Conservation (phyloP, 2,888 invertebrate genomes). For the Toxonevra muliebris region DNA sequence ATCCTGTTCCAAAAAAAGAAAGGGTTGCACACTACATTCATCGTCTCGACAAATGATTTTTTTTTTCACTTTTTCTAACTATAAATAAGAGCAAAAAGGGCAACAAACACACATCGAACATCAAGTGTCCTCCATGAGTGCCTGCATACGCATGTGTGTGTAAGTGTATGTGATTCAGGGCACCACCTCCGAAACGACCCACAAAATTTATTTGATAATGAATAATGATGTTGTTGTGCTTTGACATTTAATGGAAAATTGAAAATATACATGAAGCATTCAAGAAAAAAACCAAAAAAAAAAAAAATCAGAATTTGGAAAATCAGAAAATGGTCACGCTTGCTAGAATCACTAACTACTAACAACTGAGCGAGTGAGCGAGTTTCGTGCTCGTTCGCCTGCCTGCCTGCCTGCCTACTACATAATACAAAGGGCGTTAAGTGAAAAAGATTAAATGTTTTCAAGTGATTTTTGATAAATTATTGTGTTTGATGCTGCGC, state of each 20-base stretch:
- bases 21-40: neutral
- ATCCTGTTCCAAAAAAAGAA: neutral
- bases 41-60: neutral
- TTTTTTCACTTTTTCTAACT: too few species aligned
- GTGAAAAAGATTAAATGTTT: constrained; percentile 7
- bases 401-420: too few species aligned
- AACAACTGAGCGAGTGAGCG: constrained; percentile 4
- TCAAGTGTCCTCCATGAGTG: neutral
- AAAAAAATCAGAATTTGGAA: neutral
- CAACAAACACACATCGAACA: neutral
- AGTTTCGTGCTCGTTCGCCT: neutral
- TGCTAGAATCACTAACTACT: too few species aligned
- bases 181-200: constrained; percentile 28
- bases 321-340: neutral
- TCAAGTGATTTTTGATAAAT: neutral
- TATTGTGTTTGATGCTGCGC: too few species aligned
- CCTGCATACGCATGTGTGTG: constrained; percentile 7
- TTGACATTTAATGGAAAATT: constrained; percentile 5
- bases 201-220: constrained; percentile 33
- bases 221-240: constrained; percentile 23
- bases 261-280: neutral
- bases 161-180: constrained; percentile 24
- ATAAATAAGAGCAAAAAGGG: neutral
- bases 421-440: constrained; percentile 7
- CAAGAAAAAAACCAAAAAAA: constrained; percentile 1